Conservation (phyloP, 2,797 vertebrate species). For the Phoxinus dragarum region DNA sequence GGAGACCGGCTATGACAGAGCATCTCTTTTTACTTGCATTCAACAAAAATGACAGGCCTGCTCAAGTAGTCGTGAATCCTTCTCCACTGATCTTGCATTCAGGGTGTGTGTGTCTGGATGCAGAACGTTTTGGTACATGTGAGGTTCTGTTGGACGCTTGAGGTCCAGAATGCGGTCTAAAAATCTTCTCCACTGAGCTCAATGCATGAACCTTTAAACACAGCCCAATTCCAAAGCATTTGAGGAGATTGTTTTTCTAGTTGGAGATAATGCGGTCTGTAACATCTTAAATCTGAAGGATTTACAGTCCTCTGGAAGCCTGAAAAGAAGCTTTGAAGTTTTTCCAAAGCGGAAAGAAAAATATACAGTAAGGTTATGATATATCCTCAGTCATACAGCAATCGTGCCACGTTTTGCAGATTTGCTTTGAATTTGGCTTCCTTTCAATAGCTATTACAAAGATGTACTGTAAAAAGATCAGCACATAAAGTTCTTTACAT, state of each 20-base stretch:
- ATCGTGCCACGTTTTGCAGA: conserved; percentile 19
- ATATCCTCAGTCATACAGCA: neutral
- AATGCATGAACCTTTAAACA: conserved; percentile 28
- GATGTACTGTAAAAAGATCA: conserved; percentile 9
- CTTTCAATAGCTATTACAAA: conserved; percentile 5
- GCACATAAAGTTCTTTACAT: neutral
- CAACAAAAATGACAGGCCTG: conserved; percentile 36
- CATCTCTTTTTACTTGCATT: conserved; percentile 25
- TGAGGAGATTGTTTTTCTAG: conserved; percentile 43
- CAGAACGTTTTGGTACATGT: neutral
- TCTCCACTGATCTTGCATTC: conserved; percentile 21
- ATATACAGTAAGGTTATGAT: conserved; percentile 37
- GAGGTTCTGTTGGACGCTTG: neutral
- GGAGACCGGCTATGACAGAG: conserved; percentile 24
- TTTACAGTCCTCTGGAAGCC: conserved; percentile 33
- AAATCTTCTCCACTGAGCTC: conserved; percentile 16
- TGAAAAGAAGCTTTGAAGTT: conserved; percentile 42
- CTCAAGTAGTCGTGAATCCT: conserved; percentile 20
- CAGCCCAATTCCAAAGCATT: conserved; percentile 27
- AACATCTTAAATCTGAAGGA: conserved; percentile 31
- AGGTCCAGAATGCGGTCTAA: neutral
- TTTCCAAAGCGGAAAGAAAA: conserved; percentile 37
- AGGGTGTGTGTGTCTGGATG: conserved; percentile 12
- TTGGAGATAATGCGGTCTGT: conserved; percentile 41
- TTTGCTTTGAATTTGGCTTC: conserved; percentile 16